Conservation (phyloP, 1,140 invertebrate genomes). For the Caenorhabditis tropicalis region DNA sequence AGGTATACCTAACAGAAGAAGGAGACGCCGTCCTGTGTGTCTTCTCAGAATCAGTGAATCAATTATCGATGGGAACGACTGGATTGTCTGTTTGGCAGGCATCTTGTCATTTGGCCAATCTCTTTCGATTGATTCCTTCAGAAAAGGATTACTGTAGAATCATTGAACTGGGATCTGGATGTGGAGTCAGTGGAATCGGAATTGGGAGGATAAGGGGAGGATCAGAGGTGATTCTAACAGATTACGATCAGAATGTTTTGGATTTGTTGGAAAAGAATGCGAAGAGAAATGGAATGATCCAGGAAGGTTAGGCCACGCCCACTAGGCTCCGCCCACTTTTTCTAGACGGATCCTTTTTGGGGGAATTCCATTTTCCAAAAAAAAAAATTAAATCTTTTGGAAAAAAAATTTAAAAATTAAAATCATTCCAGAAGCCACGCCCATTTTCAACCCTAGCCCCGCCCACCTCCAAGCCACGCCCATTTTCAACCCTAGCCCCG, state of each 20-base stretch:
- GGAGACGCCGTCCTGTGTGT: neutral
- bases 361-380: neutral
- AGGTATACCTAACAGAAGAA: neutral
- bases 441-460: too few relatives aligned
- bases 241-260: conserved; percentile 47
- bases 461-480: too few relatives aligned
- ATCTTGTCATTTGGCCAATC: conserved; percentile 46
- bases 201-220: neutral
- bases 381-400: neutral
- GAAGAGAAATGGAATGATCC: neutral
- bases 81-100: conserved; percentile 55
- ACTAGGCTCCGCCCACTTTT: too few relatives aligned
- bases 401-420: neutral
- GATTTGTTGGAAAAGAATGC: conserved; percentile 39
- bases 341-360: too few relatives aligned
- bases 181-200: conserved; percentile 48
- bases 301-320: neutral
- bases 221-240: conserved; percentile 39
- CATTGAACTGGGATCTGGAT: conserved; percentile 51
- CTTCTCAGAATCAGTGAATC: conserved; percentile 36
- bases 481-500: too few relatives aligned
- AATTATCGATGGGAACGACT: conserved; percentile 46
- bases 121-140: neutral
- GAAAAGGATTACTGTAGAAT: neutral
- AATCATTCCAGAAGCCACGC: neutral